These are phyloP conservation scores for Pyxicephalus adspersus DNA, from an alignment of 2,113 vertebrate species.

Conservation along the genomic window DNA sequence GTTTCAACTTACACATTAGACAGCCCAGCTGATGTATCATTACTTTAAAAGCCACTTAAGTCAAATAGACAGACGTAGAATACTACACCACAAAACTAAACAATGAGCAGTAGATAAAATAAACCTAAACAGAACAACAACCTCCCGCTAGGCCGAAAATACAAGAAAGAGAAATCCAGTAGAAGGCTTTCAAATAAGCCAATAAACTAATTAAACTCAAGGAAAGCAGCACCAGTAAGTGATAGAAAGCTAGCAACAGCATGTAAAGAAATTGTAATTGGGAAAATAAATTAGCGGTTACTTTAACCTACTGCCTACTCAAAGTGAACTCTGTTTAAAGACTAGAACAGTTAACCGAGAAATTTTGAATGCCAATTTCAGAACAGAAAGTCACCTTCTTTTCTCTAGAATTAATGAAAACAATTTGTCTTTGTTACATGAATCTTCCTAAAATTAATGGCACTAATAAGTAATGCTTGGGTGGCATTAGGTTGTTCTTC, in stretches of 20 bases:
- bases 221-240: conserved; percentile 16
- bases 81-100: conserved; percentile 39
- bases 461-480: conserved; percentile 55
- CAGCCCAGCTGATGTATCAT: conserved; percentile 28
- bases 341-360: conserved; percentile 40
- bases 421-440: conserved; percentile 56
- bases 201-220: conserved; percentile 51
- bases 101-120: conserved; percentile 39
- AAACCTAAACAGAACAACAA: conserved; percentile 52
- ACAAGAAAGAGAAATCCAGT: conserved; percentile 30
- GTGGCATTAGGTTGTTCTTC: not conserved
- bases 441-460: conserved; percentile 51
- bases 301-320: conserved; percentile 44
- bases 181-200: conserved; percentile 43
- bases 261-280: conserved; percentile 49
- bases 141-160: conserved; percentile 36
- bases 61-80: conserved; percentile 22
- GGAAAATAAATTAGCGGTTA: conserved; percentile 52
- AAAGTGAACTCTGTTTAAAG: conserved; percentile 35
- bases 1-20: not conserved
- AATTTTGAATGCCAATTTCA: conserved; percentile 46
- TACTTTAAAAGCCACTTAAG: conserved; percentile 40
- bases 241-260: conserved; percentile 19
- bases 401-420: conserved; percentile 53
- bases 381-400: conserved; percentile 48